phyloP scores from a whole-genome alignment of 2,797 vertebrate genomes.

The Anolis apletophallus region DNA sequence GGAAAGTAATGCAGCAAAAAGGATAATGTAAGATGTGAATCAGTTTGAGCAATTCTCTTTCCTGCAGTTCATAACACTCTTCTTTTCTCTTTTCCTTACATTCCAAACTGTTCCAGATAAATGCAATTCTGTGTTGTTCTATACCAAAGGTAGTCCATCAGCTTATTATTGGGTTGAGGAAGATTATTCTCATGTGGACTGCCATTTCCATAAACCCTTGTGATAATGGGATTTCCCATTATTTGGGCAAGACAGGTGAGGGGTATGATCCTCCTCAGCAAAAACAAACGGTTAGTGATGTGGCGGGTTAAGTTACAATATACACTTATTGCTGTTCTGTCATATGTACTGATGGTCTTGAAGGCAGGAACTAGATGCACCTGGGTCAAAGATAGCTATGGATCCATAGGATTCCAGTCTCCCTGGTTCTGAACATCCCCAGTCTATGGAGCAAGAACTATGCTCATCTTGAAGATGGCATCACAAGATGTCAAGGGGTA shows the following conservation, averaged over 20 bases:
- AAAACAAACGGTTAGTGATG: too few species aligned
- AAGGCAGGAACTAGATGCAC: background rate
- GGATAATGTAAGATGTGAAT: background rate
- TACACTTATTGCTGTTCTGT: background rate
- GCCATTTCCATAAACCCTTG: background rate
- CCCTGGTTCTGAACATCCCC: background rate
- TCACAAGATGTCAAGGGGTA: background rate
- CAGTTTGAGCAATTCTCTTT: constrained; percentile 21
- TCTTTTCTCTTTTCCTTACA: background rate
- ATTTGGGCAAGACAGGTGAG: too few species aligned
- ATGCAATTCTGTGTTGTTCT: constrained; percentile 1
- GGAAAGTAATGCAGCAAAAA: constrained; percentile 5
- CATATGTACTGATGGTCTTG: background rate
- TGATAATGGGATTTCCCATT: too few species aligned
- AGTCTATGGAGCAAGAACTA: background rate
- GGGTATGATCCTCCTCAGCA: too few species aligned
- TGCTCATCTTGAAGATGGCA: background rate
- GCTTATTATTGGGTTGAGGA: background rate
- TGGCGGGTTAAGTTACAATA: too few species aligned
- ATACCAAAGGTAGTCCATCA: constrained; percentile 21
- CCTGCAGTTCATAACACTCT: background rate
- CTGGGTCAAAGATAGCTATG: background rate
- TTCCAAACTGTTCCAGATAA: background rate
- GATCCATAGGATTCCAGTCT: background rate
- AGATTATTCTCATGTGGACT: background rate